phyloP scores from a whole-genome alignment of 23 tunicate species.

The Trididemnum clinides region DNA sequence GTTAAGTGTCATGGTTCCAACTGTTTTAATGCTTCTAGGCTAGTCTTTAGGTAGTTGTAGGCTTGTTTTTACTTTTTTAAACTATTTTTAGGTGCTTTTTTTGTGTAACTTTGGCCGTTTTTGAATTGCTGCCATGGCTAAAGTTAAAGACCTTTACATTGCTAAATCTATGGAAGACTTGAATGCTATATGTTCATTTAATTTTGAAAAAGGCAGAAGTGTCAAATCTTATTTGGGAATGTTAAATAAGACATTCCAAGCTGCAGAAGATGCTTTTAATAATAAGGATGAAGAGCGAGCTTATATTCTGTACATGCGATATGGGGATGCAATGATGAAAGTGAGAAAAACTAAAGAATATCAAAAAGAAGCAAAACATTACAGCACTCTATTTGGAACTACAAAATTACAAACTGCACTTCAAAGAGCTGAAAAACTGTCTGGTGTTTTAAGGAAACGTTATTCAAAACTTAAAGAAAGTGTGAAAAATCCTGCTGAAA shows the following conservation, averaged over 20 bases:
- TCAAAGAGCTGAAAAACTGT: conserved; percentile 64
- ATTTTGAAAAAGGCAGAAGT: conserved; percentile 49
- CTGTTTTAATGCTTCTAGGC: too few species aligned
- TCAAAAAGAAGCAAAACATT: conserved; percentile 55
- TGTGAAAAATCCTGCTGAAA: neutral
- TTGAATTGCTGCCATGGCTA: conserved; percentile 37
- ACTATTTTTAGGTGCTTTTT: too few species aligned
- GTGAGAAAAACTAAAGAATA: conserved; percentile 53
- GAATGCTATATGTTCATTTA: conserved; percentile 47
- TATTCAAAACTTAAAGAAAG: conserved; percentile 18
- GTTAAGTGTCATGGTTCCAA: too few species aligned
- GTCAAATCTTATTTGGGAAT: conserved; percentile 38
- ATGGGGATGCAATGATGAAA: conserved; percentile 55
- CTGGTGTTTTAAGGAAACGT: conserved; percentile 45
- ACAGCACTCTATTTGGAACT: conserved; percentile 41
- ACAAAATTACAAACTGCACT: conserved; percentile 40
- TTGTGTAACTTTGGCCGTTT: too few species aligned
- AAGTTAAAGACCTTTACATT: conserved; percentile 55
- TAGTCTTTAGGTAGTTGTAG: too few species aligned
- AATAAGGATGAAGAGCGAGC: conserved; percentile 80
- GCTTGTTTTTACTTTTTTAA: too few species aligned
- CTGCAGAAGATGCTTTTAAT: conserved; percentile 59
- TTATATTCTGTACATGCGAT: conserved; percentile 83
- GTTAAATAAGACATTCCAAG: conserved; percentile 62
- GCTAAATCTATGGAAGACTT: conserved; percentile 48